A percentile compares a stretch with the other conserved stretches of the same genome.
phyloP scores from a whole-genome alignment of 1,140 invertebrate species.

The Copidosoma floridanum region DNA sequence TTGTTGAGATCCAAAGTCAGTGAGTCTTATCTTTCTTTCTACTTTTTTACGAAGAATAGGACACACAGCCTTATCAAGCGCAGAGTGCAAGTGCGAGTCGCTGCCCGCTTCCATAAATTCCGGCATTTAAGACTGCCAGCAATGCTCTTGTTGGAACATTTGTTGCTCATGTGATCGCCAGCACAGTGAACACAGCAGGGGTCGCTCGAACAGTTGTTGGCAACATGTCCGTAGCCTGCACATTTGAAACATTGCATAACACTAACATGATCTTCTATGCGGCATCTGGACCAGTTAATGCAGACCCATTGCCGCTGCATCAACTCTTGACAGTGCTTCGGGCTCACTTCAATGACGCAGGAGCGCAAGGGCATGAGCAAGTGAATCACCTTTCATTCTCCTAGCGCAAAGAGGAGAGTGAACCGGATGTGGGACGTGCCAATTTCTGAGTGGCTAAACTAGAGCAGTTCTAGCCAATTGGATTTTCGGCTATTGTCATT shows the following conservation, averaged over 20 bases:
- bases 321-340: too few species aligned
- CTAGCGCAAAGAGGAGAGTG: too few species aligned
- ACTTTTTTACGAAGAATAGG: neutral
- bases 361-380: too few species aligned
- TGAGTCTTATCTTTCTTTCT: neutral
- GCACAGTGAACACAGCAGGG: neutral
- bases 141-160: neutral
- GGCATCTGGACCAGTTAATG: neutral
- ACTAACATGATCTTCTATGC: neutral
- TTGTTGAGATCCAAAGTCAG: neutral
- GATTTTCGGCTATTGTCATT: too few species aligned
- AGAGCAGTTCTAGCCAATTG: too few species aligned
- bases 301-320: neutral
- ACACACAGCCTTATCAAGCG: neutral
- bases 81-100: neutral
- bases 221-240: neutral
- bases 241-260: slow-evolving; percentile 1
- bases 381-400: too few species aligned
- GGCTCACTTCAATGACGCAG: too few species aligned
- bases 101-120: neutral
- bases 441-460: too few species aligned
- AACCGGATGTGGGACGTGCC: too few species aligned
- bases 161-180: neutral
- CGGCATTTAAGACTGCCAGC: neutral
- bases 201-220: neutral